These are phyloP conservation scores for Dolichoris vasculosae DNA, from an alignment of 1,140 invertebrate species.

Conservation along the genomic window DNA sequence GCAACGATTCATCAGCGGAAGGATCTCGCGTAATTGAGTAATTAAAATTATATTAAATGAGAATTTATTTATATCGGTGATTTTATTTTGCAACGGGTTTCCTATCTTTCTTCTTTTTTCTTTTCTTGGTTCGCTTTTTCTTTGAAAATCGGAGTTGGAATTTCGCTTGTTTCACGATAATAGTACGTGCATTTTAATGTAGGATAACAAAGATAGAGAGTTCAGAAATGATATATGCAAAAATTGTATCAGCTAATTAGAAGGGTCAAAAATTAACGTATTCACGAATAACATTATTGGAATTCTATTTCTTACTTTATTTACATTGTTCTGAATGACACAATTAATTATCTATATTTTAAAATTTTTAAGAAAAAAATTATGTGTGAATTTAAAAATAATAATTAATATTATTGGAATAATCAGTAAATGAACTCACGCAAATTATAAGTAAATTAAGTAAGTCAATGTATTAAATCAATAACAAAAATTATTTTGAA, in stretches of 20 bases:
- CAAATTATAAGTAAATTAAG: too few species aligned
- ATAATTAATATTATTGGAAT: too few species aligned
- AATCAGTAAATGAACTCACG: too few species aligned
- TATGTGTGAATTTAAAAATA: neutral
- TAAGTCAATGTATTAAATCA: too few species aligned
- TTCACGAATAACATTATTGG: neutral
- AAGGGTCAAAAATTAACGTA: neutral
- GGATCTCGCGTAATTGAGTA: constrained; percentile 19
- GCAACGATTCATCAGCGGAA: constrained; percentile 12
- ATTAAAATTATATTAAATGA: constrained; percentile 42
- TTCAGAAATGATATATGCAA: neutral
- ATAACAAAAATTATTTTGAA: too few species aligned
- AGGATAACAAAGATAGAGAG: neutral
- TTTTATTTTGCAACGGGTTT: neutral
- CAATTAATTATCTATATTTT: constrained; percentile 6
- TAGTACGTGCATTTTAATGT: neutral
- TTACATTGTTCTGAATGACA: neutral
- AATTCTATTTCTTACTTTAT: neutral
- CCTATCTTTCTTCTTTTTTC: neutral
- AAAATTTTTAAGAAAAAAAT: neutral
- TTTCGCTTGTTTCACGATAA: neutral
- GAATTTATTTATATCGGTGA: constrained; percentile 32
- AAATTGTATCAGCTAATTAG: constrained; percentile 6
- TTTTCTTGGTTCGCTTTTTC: neutral
- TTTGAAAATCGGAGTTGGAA: neutral